Evolutionary conservation across 2,888 invertebrate genomes (phyloP).

Genomic region (Mycalesis mineus): DNA sequence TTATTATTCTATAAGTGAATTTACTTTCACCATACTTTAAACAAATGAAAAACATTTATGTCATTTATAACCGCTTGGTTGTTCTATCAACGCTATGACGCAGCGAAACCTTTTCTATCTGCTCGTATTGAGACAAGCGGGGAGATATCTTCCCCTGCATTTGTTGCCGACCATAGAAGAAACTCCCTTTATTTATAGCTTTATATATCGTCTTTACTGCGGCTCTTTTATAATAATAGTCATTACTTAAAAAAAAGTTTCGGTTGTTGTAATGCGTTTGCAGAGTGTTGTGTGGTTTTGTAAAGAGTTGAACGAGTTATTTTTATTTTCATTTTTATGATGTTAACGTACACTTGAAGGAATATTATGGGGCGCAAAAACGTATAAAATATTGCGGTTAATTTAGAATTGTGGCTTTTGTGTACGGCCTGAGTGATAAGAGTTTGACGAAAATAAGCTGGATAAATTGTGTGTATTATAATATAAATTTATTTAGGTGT

Average conservation of each 20-base stretch:
- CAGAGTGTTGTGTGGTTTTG: not conserved
- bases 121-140: slow-evolving; percentile 41
- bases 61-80: too few relatives aligned
- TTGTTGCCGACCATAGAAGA: slow-evolving; percentile 43
- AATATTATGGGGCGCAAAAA: not conserved
- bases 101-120: slow-evolving; percentile 51
- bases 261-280: not conserved
- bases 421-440: too few relatives aligned
- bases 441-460: too few relatives aligned
- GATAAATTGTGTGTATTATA: too few relatives aligned
- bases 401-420: not conserved
- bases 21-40: too few relatives aligned
- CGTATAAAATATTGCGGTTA: not conserved
- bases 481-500: too few relatives aligned
- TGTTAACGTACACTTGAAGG: not conserved
- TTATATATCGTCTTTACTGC: slow-evolving; percentile 49
- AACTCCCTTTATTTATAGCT: slow-evolving; percentile 51
- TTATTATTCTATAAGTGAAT: too few relatives aligned
- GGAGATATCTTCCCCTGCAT: slow-evolving; percentile 40
- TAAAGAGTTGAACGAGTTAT: not conserved
- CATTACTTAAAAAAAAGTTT: slow-evolving; percentile 4
- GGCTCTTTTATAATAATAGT: slow-evolving; percentile 22
- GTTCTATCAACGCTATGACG: too few relatives aligned
- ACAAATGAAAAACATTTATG: too few relatives aligned
- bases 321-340: not conserved